Conservation (phyloP, 2,113 vertebrate genomes). For the Plecotus auritus region DNA sequence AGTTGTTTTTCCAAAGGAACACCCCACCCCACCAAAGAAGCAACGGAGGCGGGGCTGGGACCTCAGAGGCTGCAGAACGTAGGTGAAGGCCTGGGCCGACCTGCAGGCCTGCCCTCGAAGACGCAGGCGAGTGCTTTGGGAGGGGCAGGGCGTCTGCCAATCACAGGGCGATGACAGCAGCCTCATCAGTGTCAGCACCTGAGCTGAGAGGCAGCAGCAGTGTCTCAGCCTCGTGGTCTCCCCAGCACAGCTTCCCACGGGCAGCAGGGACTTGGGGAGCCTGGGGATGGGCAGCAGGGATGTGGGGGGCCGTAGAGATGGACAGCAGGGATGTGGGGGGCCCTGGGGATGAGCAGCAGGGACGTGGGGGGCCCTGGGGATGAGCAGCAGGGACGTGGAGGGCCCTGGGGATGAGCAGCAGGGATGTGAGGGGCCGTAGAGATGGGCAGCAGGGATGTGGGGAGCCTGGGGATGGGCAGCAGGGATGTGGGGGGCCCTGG, state of each 20-base stretch:
- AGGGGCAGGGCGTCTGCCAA: constrained; percentile 73
- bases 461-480: too few relatives aligned
- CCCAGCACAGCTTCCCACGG: not conserved
- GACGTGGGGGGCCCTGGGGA: too few relatives aligned
- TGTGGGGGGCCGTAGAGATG: not conserved
- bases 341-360: rapidly evolving
- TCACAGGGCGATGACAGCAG: constrained; percentile 78
- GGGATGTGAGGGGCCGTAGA: rapidly evolving
- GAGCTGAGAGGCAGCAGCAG: constrained; percentile 51
- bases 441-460: not conserved
- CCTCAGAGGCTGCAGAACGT: constrained; percentile 72
- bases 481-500: not conserved
- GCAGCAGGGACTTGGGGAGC: not conserved
- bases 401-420: rapidly evolving
- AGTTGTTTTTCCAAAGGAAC: constrained; percentile 20
- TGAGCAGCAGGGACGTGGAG: too few relatives aligned
- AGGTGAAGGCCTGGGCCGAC: constrained; percentile 69
- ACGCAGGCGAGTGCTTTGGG: not conserved
- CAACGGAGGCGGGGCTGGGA: not conserved
- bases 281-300: too few relatives aligned
- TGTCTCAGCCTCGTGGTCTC: not conserved
- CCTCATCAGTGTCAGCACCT: constrained; percentile 75
- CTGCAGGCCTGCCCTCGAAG: constrained; percentile 71
- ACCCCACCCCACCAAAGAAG: not conserved
- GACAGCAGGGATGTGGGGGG: not conserved